Evolutionary conservation across 2,113 vertebrate genomes (phyloP), one percentile per base, ranked within the genome.

Genomic region (Cavia porcellus): DNA sequence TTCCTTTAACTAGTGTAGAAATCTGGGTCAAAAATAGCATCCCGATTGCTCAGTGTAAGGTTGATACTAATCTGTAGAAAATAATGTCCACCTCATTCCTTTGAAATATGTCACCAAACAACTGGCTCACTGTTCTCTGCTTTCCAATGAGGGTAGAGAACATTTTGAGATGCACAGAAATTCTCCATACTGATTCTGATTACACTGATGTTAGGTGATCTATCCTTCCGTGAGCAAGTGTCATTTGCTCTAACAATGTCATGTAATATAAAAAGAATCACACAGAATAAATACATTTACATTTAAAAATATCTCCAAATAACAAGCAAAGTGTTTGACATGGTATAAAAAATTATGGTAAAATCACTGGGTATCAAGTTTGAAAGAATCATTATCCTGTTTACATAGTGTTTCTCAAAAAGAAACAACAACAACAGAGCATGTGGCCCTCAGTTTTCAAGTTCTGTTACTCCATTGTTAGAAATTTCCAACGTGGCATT

Each of bases 1-100:
- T 25, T 74, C 38, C 5, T 24, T 74, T 38, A 12, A 42, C 9
- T 72, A 38, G 3, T 38, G n/a, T 38, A 22, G 15, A 20, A 38
- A 72, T 72, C 10, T 74, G 70, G 20, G n/a, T 20, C 70, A 74
- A 72, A 72, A 72, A 14, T 14, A n/a, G 20, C 3, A n/a, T 3
- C 15, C 7, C 14, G 32, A 19, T 38, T 0, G 0, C 7, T 19
- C 38, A 42, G 5, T 12, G 38, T 42, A 9, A 25, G 38, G 5
- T 11, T 74, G 38, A 74, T 42, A 42, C n/a, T 42, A 5, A 22
- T 74, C 72, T 42, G 38, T 7, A 17, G 28, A 24, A 42, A 42
- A 42, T 42, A 24, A 25, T 4, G 4, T 25, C 38, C 11, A 20
- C 72, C n/a, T 72, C 35, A 38, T 72, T 10, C 38, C n/a, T 38